Base-by-base conservation (phyloP, 1,140 invertebrate genomes). In the Maniola jurtina region DNA sequence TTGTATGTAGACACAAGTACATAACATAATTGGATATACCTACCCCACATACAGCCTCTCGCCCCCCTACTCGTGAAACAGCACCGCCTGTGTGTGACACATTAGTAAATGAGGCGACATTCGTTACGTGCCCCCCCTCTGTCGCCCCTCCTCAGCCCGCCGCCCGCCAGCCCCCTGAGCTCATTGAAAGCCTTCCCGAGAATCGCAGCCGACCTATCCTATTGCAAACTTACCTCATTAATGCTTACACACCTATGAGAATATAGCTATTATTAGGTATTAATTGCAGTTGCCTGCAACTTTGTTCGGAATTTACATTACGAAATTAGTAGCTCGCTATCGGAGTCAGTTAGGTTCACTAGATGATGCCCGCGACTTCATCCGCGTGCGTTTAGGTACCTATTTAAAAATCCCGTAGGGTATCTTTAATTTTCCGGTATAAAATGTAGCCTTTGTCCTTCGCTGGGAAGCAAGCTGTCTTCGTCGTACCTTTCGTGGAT, bases 31-130 rank as follows among this genome's bases (percentile, higher is more conserved):
- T 84, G 83, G 83, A 81, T 76, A 85, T 80, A 71, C 71, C 33
- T 80, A 71, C 71, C 33, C 58, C 58, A 66, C 58, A 61, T 61
- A 14, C 15, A 54, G 33, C 66, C 69, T 68, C 55, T 61, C 45
- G 25, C 14, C 47, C 68, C 72, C 33, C 64, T 57, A 54, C 65
- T 63, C 65, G 77, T 76, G 86, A 87, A 89, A 90, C 86, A 90
- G 86, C 86, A 76, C 84, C 85, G 85, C 79, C 80, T 90, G 88
- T 83, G 77, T 88, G 84, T 90, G 88, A 90, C 86, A 90, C 85
- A 90, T 89, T 90, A 88, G 86, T 89, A 89, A 90, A 90, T 90
- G 88, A 90, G 84, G 83, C 80, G 76, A 84, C 88, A 89, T 90
- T 88, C 84, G 83, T 88, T 88, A 90, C 81, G 72, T 69, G 57